Base-by-base conservation (phyloP, 2,888 invertebrate genomes). In the Drosophila meridionalis region DNA sequence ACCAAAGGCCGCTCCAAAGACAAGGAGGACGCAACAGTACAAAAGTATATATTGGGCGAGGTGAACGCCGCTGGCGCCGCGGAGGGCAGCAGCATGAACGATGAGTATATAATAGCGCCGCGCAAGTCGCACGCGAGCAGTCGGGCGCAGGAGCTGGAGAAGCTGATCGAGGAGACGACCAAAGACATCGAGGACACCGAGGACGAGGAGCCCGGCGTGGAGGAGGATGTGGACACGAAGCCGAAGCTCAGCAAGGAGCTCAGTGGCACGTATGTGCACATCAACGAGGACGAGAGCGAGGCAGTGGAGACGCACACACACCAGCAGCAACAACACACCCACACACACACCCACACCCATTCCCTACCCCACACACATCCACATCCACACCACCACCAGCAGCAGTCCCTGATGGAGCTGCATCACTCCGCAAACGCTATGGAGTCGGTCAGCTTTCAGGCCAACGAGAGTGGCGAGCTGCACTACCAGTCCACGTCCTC, bases 141-240 rank as follows among this genome's bases (percentile, higher is more conserved):
- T 45, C 86, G 93, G 12, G 88, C 93, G 3, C 91, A 91, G 26
- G 93, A 93, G 63, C 71, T 93, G 43, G 93, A 93, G 59, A 92
- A 93, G 69, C 80, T 93, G 0, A 93, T 93, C 12, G 93, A 93
- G 61, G 93, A 93, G 71, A 93, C 93, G 50, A 93, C 93, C 65
- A 93, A 93, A 88, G 93, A 93, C 71, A 92, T 93, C n/a, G 93
- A 92, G 9, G 93, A 93, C 69, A 83, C 89, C 3, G 86, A 92
- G 7, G 92, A 93, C 38, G 78, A 75, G 3, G 85, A 85, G 26
- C 63, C 53, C 14, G 59, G 48, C 1, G 66, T 62, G 1, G 69
- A 80, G 8, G 87, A 88, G 2, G 85, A 86, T 3, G 67, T 78
- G 1, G 92, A 92, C 5, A 76, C 89, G 6, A 92, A 93, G 66